Evolutionary conservation across 2,113 vertebrate genomes (phyloP), one percentile per base, ranked within the genome.

Genomic region (Bothrops jararaca): DNA sequence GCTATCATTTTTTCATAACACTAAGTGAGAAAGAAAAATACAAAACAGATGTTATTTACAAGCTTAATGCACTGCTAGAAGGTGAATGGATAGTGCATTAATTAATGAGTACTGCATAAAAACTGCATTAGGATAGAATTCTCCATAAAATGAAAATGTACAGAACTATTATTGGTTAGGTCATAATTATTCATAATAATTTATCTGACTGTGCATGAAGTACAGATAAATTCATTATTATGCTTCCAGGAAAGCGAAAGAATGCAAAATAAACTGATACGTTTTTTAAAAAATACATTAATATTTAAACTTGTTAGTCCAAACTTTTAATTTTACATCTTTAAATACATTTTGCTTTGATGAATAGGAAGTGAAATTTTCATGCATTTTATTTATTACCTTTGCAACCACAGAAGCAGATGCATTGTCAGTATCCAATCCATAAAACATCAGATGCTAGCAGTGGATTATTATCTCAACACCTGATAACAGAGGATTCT

Each of bases 361-460:
- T 92, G 10, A 39, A 80, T 7, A 80, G 18, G 93, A 92, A 86
- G 12, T 39, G 12, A 86, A 85, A 93, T 94, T 94, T 93, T 24
- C 94, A 89, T 58, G 45, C 91, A 91, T 60, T 91, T 95, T 74
- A 87, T 94, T 95, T 86, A 86, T 91, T 93, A 90, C 94, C 94
- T 96, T 94, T 94, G 93, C 34, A 92, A 56, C 64, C 93, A 7
- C n/a, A 39, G 89, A 94, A 90, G 60, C 94, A 96, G 93, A 88
- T 92, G 87, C 86, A 89, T 13, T 89, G 88, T 91, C 94, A 93
- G 80, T 50, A 86, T 91, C 92, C 45, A 94, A 90, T 86, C 74
- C 88, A 92, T 94, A 92, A 96, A 96, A 89, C 22, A 4, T 92
- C 92, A 85, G 89, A 58, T 95, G 29, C 26, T 42, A 64, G n/a